A percentile compares a stretch with the other conserved stretches of the same genome.
These are phyloP conservation scores for Trachelus tabidus DNA, from an alignment of 2,888 invertebrate species.

Conservation along the genomic window DNA sequence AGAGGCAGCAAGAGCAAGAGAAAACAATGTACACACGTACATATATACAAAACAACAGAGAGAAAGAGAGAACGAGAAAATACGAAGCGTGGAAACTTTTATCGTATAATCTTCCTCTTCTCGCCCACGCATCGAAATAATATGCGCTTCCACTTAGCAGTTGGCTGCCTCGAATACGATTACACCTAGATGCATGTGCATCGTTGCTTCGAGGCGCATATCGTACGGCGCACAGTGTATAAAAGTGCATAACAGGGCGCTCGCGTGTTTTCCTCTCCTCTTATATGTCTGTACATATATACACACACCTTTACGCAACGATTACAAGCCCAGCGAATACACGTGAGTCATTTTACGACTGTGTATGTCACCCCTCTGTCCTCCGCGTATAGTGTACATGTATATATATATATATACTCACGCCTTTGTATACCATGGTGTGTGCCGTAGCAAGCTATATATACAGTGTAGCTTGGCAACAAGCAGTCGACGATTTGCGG, in stretches of 20 bases:
- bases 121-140: conserved; percentile 8
- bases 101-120: neutral
- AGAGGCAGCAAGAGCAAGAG: neutral
- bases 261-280: conserved; percentile 15
- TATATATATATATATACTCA: neutral
- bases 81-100: neutral
- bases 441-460: conserved; percentile 39
- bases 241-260: conserved; percentile 1
- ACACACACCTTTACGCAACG: neutral
- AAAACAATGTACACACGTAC: neutral
- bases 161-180: conserved; percentile 1
- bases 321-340: neutral
- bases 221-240: neutral
- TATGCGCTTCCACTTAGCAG: conserved; percentile 4
- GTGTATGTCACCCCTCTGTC: neutral
- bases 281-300: neutral
- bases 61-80: neutral
- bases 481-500: conserved; percentile 58
- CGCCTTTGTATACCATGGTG: conserved; percentile 17
- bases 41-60: neutral
- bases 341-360: neutral
- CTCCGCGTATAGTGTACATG: neutral
- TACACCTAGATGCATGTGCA: conserved; percentile 2
- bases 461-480: conserved; percentile 62
- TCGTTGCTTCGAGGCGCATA: neutral